Evolutionary conservation across 2,888 invertebrate genomes (phyloP).

Genomic region (Apodemia mormo): DNA sequence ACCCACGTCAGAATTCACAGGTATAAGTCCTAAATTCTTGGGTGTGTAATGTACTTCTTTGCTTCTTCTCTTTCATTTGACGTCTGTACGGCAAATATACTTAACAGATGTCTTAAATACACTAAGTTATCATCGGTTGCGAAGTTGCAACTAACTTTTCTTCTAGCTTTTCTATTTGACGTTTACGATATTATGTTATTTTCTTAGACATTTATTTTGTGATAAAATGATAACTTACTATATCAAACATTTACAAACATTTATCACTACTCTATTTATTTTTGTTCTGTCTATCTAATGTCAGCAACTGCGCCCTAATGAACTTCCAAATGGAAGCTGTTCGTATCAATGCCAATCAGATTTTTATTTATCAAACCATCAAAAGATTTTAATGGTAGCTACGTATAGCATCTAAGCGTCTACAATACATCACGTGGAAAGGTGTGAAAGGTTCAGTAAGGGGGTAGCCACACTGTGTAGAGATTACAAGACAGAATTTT

Average conservation of each 20-base stretch:
- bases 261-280: constrained; percentile 35
- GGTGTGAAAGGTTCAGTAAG: constrained; percentile 37
- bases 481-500: no score
- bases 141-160: no score
- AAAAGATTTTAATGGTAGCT: constrained; percentile 66
- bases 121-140: no score
- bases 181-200: no score
- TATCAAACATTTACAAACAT: not conserved
- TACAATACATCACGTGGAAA: constrained; percentile 44
- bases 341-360: constrained; percentile 77
- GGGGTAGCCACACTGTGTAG: constrained; percentile 21
- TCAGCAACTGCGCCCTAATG: constrained; percentile 64
- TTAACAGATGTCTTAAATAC: no score
- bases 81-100: no score
- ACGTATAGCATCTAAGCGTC: constrained; percentile 46
- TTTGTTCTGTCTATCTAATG: constrained; percentile 49
- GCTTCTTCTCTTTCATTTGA: no score
- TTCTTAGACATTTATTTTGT: no score
- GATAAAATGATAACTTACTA: not conserved
- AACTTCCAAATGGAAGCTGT: constrained; percentile 77
- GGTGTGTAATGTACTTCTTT: no score
- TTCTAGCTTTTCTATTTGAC: no score
- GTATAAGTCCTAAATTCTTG: no score
- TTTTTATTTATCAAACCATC: constrained; percentile 66
- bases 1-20: no score